Conservation (phyloP, 2,888 invertebrate species). For the Cantharis lateralis region DNA sequence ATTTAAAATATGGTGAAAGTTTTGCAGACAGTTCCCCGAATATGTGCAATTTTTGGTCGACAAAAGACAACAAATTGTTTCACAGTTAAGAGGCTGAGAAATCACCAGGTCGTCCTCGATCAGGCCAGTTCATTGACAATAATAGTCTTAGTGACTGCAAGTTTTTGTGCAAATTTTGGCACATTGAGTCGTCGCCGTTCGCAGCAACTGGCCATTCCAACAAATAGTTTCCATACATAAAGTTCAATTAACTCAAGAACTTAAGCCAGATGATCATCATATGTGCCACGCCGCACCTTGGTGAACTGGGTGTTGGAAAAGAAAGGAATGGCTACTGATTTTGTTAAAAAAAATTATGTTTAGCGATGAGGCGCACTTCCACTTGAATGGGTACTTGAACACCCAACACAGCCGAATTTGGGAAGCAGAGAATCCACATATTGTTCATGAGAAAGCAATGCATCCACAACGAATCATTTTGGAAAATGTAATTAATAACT, state of each 20-base stretch:
- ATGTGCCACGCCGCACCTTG: no score
- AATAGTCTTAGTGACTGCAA: no score
- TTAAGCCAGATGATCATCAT: constrained; percentile 3
- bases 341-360: not conserved
- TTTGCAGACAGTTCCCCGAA: not conserved
- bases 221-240: constrained; percentile 26
- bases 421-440: not conserved
- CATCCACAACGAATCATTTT: not conserved
- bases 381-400: not conserved
- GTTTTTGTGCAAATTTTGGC: no score
- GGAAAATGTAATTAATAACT: no score
- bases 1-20: constrained; percentile 3
- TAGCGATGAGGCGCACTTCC: constrained; percentile 4
- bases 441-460: not conserved
- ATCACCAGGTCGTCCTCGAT: not conserved
- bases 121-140: no score
- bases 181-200: no score
- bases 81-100: not conserved
- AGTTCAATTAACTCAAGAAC: constrained; percentile 22
- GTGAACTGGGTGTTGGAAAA: not conserved
- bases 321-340: not conserved
- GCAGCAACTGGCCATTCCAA: no score
- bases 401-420: constrained; percentile 1
- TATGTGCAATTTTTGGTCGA: no score
- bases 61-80: not conserved